Evolutionary conservation across 1,140 invertebrate species (phyloP).

Genomic region (Papilio machaon): DNA sequence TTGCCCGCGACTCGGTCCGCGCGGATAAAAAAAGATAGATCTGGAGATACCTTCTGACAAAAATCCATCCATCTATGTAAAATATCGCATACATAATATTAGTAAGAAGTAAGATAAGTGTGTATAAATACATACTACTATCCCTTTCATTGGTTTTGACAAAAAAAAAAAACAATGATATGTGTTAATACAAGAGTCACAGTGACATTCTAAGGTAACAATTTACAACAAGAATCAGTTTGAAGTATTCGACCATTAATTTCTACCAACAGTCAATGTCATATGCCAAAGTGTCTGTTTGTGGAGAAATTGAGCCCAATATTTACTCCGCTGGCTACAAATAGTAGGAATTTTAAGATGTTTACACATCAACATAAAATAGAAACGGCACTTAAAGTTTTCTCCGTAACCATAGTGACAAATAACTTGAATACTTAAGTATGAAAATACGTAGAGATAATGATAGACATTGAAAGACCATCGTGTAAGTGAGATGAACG

Average conservation of each 20-base stretch:
- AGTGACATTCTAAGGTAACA: too few species aligned
- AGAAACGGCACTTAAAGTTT: conserved; percentile 22
- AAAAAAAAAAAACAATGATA: too few species aligned
- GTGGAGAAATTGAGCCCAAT: not conserved
- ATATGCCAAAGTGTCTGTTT: not conserved
- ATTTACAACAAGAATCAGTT: too few species aligned
- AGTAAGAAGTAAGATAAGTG: not conserved
- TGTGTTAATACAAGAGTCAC: too few species aligned
- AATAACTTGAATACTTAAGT: conserved; percentile 15
- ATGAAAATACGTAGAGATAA: not conserved
- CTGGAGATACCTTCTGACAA: too few species aligned
- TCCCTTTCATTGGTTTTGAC: too few species aligned
- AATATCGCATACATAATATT: too few species aligned
- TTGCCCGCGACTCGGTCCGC: too few species aligned
- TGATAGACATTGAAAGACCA: not conserved
- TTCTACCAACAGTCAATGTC: not conserved
- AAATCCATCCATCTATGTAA: too few species aligned
- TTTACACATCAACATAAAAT: conserved; percentile 6
- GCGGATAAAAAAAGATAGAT: too few species aligned
- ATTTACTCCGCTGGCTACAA: conserved; percentile 14
- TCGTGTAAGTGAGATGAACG: not conserved
- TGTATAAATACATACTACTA: too few species aligned
- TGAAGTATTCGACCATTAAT: not conserved
- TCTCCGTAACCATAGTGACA: not conserved
- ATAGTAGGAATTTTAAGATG: conserved; percentile 16